A percentile compares a stretch with the other conserved stretches of the same genome.
Conservation (phyloP, 1,140 invertebrate species). For the Adelges cooleyi region DNA sequence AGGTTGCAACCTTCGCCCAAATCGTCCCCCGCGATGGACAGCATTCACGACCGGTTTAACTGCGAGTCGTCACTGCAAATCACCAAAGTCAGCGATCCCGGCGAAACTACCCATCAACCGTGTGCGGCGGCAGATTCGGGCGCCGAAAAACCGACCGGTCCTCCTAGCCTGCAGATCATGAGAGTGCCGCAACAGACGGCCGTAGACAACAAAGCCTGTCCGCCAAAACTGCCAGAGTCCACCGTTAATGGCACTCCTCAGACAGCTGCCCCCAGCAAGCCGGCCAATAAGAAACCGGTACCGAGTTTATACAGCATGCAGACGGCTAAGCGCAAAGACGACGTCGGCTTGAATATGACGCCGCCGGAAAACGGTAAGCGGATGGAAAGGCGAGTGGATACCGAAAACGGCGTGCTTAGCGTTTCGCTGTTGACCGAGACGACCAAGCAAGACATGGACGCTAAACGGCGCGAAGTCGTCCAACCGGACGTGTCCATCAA, state of each 20-base stretch:
- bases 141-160: not conserved
- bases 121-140: too few species aligned
- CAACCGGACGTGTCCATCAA: conserved; percentile 35
- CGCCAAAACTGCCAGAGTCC: not conserved
- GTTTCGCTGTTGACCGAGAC: conserved; percentile 27
- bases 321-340: not conserved
- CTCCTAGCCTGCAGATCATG: conserved; percentile 10
- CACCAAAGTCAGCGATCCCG: conserved; percentile 15
- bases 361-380: not conserved
- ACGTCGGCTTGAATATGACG: not conserved
- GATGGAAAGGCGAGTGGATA: conserved; percentile 27
- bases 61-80: conserved; percentile 18
- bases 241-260: not conserved
- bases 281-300: conserved; percentile 11
- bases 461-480: conserved; percentile 32
- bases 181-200: not conserved
- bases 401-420: conserved; percentile 28
- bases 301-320: conserved; percentile 13
- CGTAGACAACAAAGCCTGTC: not conserved
- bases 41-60: not conserved
- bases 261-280: not conserved
- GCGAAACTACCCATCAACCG: not conserved
- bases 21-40: not conserved
- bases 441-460: conserved; percentile 29
- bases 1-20: not conserved